A percentile compares a stretch with the other conserved stretches of the same genome.
phyloP scores from a whole-genome alignment of 1,140 invertebrate species.

The Idris sp. region DNA sequence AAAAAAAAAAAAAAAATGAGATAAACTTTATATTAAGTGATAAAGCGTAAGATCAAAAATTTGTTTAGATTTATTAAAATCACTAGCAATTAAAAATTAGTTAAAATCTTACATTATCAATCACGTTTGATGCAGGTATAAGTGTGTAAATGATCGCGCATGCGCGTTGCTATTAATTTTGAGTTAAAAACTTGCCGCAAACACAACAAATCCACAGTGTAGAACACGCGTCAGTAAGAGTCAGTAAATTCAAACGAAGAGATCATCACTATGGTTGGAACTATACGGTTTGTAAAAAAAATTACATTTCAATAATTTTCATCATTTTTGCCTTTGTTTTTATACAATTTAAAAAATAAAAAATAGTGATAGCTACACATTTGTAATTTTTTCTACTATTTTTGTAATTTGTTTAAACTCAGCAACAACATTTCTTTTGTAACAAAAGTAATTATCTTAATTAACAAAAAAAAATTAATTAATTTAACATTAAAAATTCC shows the following conservation, averaged over 20 bases:
- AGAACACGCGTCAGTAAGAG: slow-evolving; percentile 22
- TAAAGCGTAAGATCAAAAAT: too few species aligned
- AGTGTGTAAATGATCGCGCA: slow-evolving; percentile 51
- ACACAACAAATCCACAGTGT: slow-evolving; percentile 30
- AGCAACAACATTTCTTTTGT: too few species aligned
- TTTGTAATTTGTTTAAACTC: too few species aligned
- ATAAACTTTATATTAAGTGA: too few species aligned
- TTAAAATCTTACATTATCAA: slow-evolving; percentile 1
- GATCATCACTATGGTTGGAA: slow-evolving; percentile 68
- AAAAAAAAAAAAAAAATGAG: too few species aligned
- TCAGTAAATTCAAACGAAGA: slow-evolving; percentile 10
- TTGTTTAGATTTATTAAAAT: too few species aligned
- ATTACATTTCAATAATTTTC: neutral
- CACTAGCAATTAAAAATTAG: neutral
- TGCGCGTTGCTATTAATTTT: slow-evolving; percentile 66
- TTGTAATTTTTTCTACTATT: too few species aligned
- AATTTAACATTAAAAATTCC: too few species aligned
- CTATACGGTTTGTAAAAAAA: slow-evolving; percentile 61
- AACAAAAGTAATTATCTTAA: too few species aligned
- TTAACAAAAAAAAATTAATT: too few species aligned
- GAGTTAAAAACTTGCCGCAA: slow-evolving; percentile 67
- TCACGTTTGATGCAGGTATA: slow-evolving; percentile 5
- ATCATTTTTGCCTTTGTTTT: neutral
- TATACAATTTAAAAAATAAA: too few species aligned
- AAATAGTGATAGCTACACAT: neutral